Base-by-base conservation (phyloP, 2,113 vertebrate species). In the Orientallactaga bullata region DNA sequence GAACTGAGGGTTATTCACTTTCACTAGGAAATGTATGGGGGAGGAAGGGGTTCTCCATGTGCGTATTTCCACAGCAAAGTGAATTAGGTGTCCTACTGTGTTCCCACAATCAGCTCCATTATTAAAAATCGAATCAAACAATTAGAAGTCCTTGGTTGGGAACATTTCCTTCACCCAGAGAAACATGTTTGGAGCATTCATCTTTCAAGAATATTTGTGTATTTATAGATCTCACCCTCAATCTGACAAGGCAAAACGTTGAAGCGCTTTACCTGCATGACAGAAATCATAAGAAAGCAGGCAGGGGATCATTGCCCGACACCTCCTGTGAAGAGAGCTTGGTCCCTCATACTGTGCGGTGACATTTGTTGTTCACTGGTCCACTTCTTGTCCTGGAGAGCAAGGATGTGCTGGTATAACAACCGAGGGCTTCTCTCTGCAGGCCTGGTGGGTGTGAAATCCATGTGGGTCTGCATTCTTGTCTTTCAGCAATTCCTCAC, bases 111-210 rank as follows among this genome's bases (percentile, higher is more conserved):
- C 4, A 88, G 78, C 28, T 83, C 37, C 65, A 5, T 30, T 39
- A 47, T 80, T 61, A 89, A 93, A 93, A 86, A 39, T 73, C 51
- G 30, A 81, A n/a, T n/a, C 72, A 85, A 87, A 35, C 83, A 32
- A 47, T 91, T 82, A 78, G 66, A 84, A 10, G 84, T 4, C 2
- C 2, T 51, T 88, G 47, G 39, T 32, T 73, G 61, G 68, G 35
- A 80, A 42, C 37, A 42, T 26, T 28, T 58, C 35, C 51, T 93
- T 77, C 72, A 71, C 47, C 39, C 71, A 60, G 85, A 91, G 28
- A 96, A 37, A 5, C 5, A 7, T 3, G 60, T 7, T 28, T 39
- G 55, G 61, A 65, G 24, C 21, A 15, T 71, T 42, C 72, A 3
- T 30, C 74, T 79, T 80, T 85, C 72, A 26, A 17, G 61, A 5